phyloP scores from a whole-genome alignment of 2,113 vertebrate genomes.

The Dryoscopus gambensis region DNA sequence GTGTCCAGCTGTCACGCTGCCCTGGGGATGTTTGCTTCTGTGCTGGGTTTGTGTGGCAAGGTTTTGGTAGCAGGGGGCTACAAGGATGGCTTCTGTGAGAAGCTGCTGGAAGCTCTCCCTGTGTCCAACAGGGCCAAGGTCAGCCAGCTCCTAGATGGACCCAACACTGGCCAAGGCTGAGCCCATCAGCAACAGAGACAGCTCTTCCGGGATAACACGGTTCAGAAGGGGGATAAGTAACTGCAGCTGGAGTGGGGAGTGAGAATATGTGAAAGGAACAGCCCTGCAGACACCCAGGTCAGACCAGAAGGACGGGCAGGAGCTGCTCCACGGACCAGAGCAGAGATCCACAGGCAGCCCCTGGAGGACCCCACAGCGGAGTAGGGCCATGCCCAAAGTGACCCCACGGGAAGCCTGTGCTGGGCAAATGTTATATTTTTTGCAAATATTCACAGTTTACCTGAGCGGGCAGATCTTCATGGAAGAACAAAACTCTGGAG shows the following conservation, averaged over 20 bases:
- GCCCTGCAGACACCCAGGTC: neutral
- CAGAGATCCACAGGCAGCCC: neutral
- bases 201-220: neutral
- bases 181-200: neutral
- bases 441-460: neutral
- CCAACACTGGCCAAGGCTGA: neutral
- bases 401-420: accelerated
- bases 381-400: neutral
- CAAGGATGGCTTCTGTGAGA: neutral
- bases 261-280: neutral
- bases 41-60: neutral
- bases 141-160: neutral
- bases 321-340: neutral
- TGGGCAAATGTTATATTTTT: neutral
- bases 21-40: accelerated
- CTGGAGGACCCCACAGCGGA: neutral
- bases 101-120: neutral
- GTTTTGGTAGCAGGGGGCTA: neutral
- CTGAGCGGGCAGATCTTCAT: neutral
- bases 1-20: neutral
- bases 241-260: neutral
- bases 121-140: accelerated
- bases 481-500: neutral
- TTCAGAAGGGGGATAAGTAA: neutral
- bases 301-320: neutral